A percentile compares a stretch with the other conserved stretches of the same genome.
phyloP scores from a whole-genome alignment of 2,888 invertebrate genomes.

The Erebia ligea region DNA sequence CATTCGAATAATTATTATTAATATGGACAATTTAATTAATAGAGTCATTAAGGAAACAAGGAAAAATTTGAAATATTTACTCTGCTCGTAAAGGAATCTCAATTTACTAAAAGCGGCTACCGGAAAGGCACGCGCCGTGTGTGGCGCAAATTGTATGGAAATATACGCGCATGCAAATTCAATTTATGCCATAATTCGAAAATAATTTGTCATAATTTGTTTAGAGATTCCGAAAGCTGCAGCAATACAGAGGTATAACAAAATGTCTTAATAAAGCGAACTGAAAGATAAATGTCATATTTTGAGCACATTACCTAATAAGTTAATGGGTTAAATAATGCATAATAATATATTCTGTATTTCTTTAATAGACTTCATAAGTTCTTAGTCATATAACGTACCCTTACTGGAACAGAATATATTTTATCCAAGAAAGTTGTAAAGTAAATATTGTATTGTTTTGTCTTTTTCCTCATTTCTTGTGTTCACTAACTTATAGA shows the following conservation, averaged over 20 bases:
- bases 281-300: background rate
- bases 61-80: slow-evolving; percentile 25
- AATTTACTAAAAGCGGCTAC: slow-evolving; percentile 43
- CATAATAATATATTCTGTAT: too few species aligned
- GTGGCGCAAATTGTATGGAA: slow-evolving; percentile 74
- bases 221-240: slow-evolving; percentile 16
- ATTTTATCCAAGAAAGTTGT: too few species aligned
- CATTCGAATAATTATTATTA: too few species aligned
- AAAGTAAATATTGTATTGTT: background rate
- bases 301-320: too few species aligned
- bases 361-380: too few species aligned
- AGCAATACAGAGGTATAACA: background rate
- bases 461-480: background rate
- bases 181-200: slow-evolving; percentile 36
- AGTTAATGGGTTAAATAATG: too few species aligned
- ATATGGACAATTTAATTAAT: background rate
- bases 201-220: slow-evolving; percentile 34
- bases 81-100: slow-evolving; percentile 25
- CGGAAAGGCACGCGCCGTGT: slow-evolving; percentile 51
- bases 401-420: too few species aligned
- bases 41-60: slow-evolving; percentile 17
- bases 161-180: slow-evolving; percentile 24
- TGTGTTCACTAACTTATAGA: too few species aligned
- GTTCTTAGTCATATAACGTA: too few species aligned
- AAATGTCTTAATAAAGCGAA: background rate